These are phyloP conservation scores for Heterohyrax brucei DNA, from an alignment of 2,797 vertebrate genomes.

Conservation along the genomic window DNA sequence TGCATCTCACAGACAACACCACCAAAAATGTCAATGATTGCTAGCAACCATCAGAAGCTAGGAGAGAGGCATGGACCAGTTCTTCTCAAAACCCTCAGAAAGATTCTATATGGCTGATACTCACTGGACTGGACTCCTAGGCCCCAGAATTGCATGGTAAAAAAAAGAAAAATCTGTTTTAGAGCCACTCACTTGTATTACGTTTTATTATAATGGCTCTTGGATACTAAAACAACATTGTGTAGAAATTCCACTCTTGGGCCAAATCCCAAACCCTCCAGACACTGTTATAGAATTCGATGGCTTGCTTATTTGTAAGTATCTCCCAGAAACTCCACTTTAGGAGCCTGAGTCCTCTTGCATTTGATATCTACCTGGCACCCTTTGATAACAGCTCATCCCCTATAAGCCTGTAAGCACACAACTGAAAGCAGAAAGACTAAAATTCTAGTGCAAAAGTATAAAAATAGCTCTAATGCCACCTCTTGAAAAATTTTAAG, in stretches of 20 bases:
- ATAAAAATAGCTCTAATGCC: background rate
- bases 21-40: background rate
- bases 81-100: background rate
- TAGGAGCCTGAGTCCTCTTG: background rate
- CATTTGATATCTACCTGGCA: background rate
- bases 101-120: background rate
- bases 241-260: background rate
- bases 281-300: background rate
- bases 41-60: background rate
- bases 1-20: background rate
- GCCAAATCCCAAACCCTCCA: background rate
- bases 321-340: background rate
- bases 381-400: background rate
- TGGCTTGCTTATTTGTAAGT: background rate
- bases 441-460: background rate
- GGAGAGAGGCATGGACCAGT: background rate
- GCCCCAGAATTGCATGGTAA: background rate
- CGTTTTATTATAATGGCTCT: background rate
- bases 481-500: background rate
- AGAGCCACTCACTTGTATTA: background rate
- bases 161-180: background rate
- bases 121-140: background rate
- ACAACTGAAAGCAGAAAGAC: background rate
- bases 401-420: background rate
- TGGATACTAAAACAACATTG: background rate